Percentiles rank a stretch among this genome's conserved stretches.
These are phyloP conservation scores for Platycheirus rosarum DNA, from an alignment of 2,888 invertebrate genomes.

Conservation along the genomic window DNA sequence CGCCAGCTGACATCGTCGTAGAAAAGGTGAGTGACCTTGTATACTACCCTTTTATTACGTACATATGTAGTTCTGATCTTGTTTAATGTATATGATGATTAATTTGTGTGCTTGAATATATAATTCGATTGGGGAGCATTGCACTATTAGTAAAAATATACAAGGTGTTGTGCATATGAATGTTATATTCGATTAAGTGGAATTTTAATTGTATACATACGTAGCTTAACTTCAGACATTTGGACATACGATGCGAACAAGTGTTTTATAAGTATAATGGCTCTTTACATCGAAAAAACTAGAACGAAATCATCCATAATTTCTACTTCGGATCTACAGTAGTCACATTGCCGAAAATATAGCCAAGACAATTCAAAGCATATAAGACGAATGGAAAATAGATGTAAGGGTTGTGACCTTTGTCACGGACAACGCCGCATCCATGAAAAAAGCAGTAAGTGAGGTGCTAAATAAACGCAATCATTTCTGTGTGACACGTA, in stretches of 20 bases:
- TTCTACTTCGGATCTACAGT: neutral
- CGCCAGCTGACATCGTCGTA: too few relatives aligned
- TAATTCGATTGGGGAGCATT: too few relatives aligned
- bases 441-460: slow-evolving; percentile 27
- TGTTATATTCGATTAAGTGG: too few relatives aligned
- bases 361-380: neutral
- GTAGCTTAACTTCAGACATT: slow-evolving; percentile 21
- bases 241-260: slow-evolving; percentile 14
- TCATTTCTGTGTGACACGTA: slow-evolving; percentile 21
- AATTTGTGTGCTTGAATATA: too few relatives aligned
- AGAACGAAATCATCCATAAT: neutral
- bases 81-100: too few relatives aligned
- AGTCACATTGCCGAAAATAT: neutral
- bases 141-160: too few relatives aligned
- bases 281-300: slow-evolving; percentile 2
- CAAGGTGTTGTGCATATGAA: too few relatives aligned
- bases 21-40: too few relatives aligned
- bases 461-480: slow-evolving; percentile 14
- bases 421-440: slow-evolving; percentile 4
- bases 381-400: neutral
- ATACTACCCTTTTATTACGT: too few relatives aligned
- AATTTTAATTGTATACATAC: too few relatives aligned
- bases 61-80: too few relatives aligned
- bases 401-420: neutral
- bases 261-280: slow-evolving; percentile 18